Percentiles rank a stretch among this genome's conserved stretches.
These are phyloP conservation scores for Caenorhabditis sp. DNA, from an alignment of 2,888 invertebrate genomes.

Conservation along the genomic window DNA sequence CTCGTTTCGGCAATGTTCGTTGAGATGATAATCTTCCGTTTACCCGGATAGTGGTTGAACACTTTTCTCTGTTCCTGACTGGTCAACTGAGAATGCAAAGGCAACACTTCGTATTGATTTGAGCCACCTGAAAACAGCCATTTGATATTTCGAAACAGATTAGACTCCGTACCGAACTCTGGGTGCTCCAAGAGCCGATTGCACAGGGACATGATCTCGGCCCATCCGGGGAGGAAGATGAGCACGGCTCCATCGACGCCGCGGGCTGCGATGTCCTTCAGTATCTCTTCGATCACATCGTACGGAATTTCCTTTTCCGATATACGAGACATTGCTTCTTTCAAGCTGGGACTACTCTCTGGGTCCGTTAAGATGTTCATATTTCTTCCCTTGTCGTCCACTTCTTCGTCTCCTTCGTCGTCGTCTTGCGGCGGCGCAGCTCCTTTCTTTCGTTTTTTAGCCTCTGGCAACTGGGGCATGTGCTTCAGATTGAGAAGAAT, in stretches of 20 bases:
- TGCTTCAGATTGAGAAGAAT: constrained; percentile 90
- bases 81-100: constrained; percentile 97
- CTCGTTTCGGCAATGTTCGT: constrained; percentile 99
- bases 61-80: constrained; percentile 93
- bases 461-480: constrained; percentile 85
- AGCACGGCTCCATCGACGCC: constrained; percentile 89
- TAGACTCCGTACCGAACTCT: constrained; percentile 83
- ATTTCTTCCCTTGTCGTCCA: constrained; percentile 80
- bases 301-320: constrained; percentile 94
- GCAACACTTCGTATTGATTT: constrained; percentile 86
- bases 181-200: constrained; percentile 87
- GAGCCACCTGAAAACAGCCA: too few species aligned
- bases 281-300: constrained; percentile 89
- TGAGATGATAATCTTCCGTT: constrained; percentile 86
- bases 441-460: constrained; percentile 81
- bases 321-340: constrained; percentile 84
- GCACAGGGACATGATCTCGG: constrained; percentile 92
- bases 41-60: constrained; percentile 83
- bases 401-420: constrained; percentile 83
- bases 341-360: constrained; percentile 78
- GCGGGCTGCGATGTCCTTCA: constrained; percentile 81
- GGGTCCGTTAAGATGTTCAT: constrained; percentile 83
- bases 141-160: too few species aligned
- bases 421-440: constrained; percentile 78
- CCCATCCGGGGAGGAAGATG: constrained; percentile 97